Conservation (phyloP, 1,140 invertebrate genomes). For the Trissolcus basalis region DNA sequence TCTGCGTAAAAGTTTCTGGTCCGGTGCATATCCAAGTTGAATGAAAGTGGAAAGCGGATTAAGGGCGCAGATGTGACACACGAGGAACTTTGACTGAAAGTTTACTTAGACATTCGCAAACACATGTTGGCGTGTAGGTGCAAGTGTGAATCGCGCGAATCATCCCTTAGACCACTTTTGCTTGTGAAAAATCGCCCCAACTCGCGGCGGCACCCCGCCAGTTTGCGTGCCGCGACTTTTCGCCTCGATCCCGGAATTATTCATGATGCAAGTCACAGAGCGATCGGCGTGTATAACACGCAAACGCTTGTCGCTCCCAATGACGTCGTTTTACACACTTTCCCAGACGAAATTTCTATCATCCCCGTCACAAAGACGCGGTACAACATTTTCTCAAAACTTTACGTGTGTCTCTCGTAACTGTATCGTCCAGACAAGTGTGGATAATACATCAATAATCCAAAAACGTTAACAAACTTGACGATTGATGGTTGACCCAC, state of each 20-base stretch:
- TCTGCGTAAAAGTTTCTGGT: too few relatives aligned
- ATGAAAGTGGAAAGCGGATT: conserved; percentile 37
- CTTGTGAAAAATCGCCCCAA: conserved; percentile 40
- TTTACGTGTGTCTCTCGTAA: too few relatives aligned
- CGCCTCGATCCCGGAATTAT: conserved; percentile 39
- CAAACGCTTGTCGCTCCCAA: conserved; percentile 2
- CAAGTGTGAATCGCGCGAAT: conserved; percentile 15
- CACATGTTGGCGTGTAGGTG: conserved; percentile 20
- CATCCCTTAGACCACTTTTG: conserved; percentile 40
- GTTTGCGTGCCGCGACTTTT: conserved; percentile 47
- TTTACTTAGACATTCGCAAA: conserved; percentile 25
- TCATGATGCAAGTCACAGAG: conserved; percentile 25
- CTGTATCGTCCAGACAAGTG: too few relatives aligned
- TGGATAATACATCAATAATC: too few relatives aligned
- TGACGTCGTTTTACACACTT: too few relatives aligned
- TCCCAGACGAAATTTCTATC: too few relatives aligned
- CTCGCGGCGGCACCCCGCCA: conserved; percentile 16
- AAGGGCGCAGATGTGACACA: conserved; percentile 52
- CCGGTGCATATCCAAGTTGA: not conserved
- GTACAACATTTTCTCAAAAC: too few relatives aligned
- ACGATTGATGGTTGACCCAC: conserved; percentile 39
- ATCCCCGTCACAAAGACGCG: too few relatives aligned
- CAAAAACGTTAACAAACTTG: too few relatives aligned
- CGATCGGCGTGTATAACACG: conserved; percentile 3
- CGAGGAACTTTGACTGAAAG: conserved; percentile 56